Conservation (phyloP, 2,113 vertebrate species). For the Tragelaphus scriptus region DNA sequence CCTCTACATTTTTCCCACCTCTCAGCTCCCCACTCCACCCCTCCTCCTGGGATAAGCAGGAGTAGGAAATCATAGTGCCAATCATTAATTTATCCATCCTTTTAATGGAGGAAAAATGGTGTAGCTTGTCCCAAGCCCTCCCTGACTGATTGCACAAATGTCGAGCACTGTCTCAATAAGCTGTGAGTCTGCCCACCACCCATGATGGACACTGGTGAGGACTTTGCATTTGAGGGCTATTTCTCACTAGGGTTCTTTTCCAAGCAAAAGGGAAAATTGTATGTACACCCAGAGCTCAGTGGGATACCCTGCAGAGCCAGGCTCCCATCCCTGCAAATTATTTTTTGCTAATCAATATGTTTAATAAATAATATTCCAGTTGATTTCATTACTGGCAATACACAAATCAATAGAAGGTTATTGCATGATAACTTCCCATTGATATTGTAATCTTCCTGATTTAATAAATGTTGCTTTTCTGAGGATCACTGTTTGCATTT, state of each 20-base stretch:
- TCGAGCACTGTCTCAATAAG: rapidly evolving
- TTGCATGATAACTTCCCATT: slow-evolving; percentile 70
- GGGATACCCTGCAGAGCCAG: slow-evolving; percentile 41
- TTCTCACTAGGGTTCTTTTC: background rate
- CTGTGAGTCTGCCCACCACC: background rate
- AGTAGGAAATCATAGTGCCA: background rate
- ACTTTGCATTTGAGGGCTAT: background rate
- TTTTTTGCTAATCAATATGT: slow-evolving; percentile 72
- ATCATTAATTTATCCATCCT: background rate
- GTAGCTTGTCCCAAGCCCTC: background rate
- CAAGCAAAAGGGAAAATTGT: background rate
- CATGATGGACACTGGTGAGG: background rate
- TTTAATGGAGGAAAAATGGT: background rate
- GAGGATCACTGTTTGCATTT: slow-evolving; percentile 53
- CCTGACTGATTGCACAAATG: background rate
- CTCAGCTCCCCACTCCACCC: no score
- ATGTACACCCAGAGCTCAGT: background rate
- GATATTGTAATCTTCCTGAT: slow-evolving; percentile 69
- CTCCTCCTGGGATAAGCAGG: background rate
- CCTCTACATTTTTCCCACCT: background rate
- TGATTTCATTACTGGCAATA: slow-evolving; percentile 73
- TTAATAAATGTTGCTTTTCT: slow-evolving; percentile 69
- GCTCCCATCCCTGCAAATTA: slow-evolving; percentile 50
- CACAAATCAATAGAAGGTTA: slow-evolving; percentile 75
- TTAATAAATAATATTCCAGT: slow-evolving; percentile 72